Base-by-base conservation (phyloP, 2,888 invertebrate genomes). In the Polydrusus tereticollis region DNA sequence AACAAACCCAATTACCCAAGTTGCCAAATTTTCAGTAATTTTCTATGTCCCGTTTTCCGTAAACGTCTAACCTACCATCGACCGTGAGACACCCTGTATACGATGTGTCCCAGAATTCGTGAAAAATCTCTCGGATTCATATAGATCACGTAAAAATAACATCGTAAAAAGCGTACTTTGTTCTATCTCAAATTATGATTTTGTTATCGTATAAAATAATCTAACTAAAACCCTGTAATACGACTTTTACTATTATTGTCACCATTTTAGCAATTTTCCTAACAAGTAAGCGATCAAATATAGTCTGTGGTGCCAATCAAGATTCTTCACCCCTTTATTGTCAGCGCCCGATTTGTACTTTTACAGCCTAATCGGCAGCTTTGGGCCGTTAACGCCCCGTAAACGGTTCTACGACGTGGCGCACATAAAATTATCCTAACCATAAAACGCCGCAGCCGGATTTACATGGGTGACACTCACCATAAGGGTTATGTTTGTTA, bases 341-440 rank as follows among this genome's bases (percentile, higher is more conserved):
- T 60, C 47, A 59, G 52, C 41, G 59, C 60, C 50, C 68, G 68
- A 68, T 68, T 68, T 68, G 68, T 68, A 60, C 68, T 68, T 68
- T 68, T 68, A 68, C 68, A 36, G 60, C 41, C 45, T 68, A 68
- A 68, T 68, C 68, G 68, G 68, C 66, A 57, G 66, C 66, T 67
- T 67, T 47, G 47, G 58, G 45, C 57, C 36, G 66, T 67, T 67
- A 67, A 36, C 68, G 58, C 68, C 41, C 68, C 68, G 50, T 60
- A 68, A 68, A 68, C 52, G 68, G 63, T 14, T 21, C 26, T 59
- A 29, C 60, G 55, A 65, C 57, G 65, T 57, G 57, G 43, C 29
- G 45, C 45, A 45, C 68, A 68, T 68, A 68, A 68, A 68, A 68
- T 68, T 68, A 68, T 33, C 60, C 50, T 50, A 68, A 68, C 50